These are phyloP conservation scores for Hybognathus amarus DNA, from an alignment of 2,797 vertebrate genomes.

Conservation along the genomic window DNA sequence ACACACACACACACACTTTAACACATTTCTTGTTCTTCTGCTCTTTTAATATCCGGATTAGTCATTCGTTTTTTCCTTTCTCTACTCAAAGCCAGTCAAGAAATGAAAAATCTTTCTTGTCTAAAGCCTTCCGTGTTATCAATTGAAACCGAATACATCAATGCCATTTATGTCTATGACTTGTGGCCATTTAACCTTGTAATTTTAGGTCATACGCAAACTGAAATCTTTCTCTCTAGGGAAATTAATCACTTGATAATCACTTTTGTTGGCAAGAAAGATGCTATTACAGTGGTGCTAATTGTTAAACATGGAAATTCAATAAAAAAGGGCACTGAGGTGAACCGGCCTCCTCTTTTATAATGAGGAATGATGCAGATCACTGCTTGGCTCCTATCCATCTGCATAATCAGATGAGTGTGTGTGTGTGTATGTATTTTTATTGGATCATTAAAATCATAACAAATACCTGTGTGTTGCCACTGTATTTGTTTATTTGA, in stretches of 20 bases:
- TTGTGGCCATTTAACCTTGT: slow-evolving; percentile 58
- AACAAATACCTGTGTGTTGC: slow-evolving; percentile 4
- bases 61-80: slow-evolving; percentile 45
- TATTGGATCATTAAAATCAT: slow-evolving; percentile 33
- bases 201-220: slow-evolving; percentile 56
- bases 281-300: slow-evolving; percentile 52
- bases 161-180: slow-evolving; percentile 39
- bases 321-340: slow-evolving; percentile 58
- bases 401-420: slow-evolving; percentile 21
- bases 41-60: slow-evolving; percentile 49
- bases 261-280: slow-evolving; percentile 52
- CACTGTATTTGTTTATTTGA: slow-evolving; percentile 26
- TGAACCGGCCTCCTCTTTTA: slow-evolving; percentile 46
- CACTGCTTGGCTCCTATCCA: slow-evolving; percentile 18
- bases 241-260: slow-evolving; percentile 63
- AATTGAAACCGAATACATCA: slow-evolving; percentile 51
- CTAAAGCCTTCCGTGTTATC: slow-evolving; percentile 45
- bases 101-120: slow-evolving; percentile 47
- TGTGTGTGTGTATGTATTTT: background rate
- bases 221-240: slow-evolving; percentile 49
- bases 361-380: slow-evolving; percentile 51
- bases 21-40: slow-evolving; percentile 14
- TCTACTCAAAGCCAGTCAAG: slow-evolving; percentile 34
- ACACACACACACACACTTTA: background rate
- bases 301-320: slow-evolving; percentile 60